Percentiles rank a stretch among this genome's conserved stretches.
phyloP scores from a whole-genome alignment of 2,113 vertebrate genomes.

The Crotalus horridus region DNA sequence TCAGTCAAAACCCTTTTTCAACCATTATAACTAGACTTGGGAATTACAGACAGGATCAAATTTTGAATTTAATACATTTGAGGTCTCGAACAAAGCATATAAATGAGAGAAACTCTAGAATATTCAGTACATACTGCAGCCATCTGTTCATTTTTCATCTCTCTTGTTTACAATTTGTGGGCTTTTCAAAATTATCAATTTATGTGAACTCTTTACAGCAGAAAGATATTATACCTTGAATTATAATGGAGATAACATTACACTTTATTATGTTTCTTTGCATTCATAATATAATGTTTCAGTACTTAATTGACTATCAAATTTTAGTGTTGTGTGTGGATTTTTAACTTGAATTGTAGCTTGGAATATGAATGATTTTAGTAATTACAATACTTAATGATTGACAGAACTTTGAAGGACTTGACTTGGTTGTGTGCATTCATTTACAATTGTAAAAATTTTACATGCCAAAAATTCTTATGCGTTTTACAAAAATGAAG shows the following conservation, averaged over 20 bases:
- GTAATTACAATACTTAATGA: slow-evolving; percentile 26
- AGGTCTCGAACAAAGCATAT: slow-evolving; percentile 22
- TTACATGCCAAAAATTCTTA: slow-evolving; percentile 20
- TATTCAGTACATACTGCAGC: background rate
- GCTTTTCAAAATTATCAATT: background rate
- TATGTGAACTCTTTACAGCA: slow-evolving; percentile 46
- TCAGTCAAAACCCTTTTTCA: slow-evolving; percentile 25
- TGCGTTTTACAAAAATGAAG: slow-evolving; percentile 39
- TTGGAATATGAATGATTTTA: slow-evolving; percentile 32
- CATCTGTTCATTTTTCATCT: slow-evolving; percentile 5
- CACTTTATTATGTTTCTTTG: background rate
- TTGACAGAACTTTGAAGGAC: slow-evolving; percentile 35
- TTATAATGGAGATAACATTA: slow-evolving; percentile 1
- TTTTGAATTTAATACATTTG: slow-evolving; percentile 21
- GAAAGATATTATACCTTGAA: slow-evolving; percentile 16
- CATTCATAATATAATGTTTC: background rate
- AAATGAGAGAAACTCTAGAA: background rate
- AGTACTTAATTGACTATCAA: background rate
- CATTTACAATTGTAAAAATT: slow-evolving; percentile 29
- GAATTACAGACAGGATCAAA: background rate
- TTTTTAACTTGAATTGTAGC: slow-evolving; percentile 2
- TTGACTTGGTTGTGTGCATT: slow-evolving; percentile 35
- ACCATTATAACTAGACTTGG: slow-evolving; percentile 18
- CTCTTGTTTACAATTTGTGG: background rate
- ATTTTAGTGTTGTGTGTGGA: background rate